These are phyloP conservation scores for Seriola aureovittata DNA, from an alignment of 2,113 vertebrate species.

Conservation along the genomic window DNA sequence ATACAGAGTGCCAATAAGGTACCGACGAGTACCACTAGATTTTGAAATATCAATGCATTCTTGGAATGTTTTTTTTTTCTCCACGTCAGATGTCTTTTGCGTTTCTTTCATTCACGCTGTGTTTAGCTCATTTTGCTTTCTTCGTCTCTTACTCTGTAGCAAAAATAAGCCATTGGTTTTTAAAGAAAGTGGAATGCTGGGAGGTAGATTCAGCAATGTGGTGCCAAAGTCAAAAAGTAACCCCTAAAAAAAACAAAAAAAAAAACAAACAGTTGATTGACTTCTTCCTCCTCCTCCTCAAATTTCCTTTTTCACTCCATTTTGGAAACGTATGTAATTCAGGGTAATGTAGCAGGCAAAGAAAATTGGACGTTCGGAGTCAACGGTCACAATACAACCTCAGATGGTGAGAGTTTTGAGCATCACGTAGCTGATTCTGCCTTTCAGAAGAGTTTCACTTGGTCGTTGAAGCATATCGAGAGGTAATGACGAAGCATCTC, in stretches of 20 bases:
- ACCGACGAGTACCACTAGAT: neutral
- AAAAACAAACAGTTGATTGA: neutral
- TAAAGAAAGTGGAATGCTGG: conserved; percentile 5
- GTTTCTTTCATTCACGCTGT: conserved; percentile 15
- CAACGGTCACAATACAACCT: neutral
- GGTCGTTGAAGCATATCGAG: conserved; percentile 14
- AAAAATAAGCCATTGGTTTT: conserved; percentile 68
- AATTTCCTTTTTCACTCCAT: neutral
- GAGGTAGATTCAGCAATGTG: conserved; percentile 27
- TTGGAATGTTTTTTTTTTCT: neutral
- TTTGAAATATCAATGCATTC: neutral
- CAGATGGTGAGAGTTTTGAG: neutral
- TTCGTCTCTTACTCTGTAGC: conserved; percentile 46
- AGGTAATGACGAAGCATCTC: neutral
- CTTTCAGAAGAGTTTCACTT: conserved; percentile 20
- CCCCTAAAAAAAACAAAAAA: neutral
- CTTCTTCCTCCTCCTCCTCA: neutral
- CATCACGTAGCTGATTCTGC: conserved; percentile 28
- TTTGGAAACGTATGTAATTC: neutral
- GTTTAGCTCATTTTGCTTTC: conserved; percentile 17
- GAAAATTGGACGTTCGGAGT: neutral
- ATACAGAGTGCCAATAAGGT: neutral
- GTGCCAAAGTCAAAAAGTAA: neutral
- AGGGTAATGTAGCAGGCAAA: conserved; percentile 44
- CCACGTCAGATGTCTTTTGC: neutral